Evolutionary conservation across 37 sponge, comb jelly and placozoan genomes (phyloP).

Genomic region (Amphimedon queenslandica): DNA sequence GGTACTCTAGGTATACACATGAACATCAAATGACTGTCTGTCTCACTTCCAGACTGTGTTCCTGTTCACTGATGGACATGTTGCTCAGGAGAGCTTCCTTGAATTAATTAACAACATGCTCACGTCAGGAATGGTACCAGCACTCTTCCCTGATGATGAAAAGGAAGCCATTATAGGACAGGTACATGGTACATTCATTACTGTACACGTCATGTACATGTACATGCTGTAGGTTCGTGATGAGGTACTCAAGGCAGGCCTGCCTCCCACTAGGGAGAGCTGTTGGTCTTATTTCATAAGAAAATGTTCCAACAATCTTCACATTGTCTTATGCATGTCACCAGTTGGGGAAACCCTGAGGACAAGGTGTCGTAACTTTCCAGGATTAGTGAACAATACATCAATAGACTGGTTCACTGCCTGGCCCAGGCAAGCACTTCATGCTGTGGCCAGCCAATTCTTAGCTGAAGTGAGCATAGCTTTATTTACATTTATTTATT

Average conservation of each 20-base stretch:
- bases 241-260: slow-evolving; percentile 83
- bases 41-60: slow-evolving; percentile 69
- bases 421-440: slow-evolving; percentile 97
- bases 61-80: slow-evolving; percentile 97
- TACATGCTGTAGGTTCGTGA: slow-evolving; percentile 65
- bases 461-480: slow-evolving; percentile 76
- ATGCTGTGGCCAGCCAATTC: slow-evolving; percentile 94
- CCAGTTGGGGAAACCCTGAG: slow-evolving; percentile 93
- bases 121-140: slow-evolving; percentile 99
- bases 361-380: slow-evolving; percentile 97
- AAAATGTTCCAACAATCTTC: slow-evolving; percentile 90
- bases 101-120: slow-evolving; percentile 99
- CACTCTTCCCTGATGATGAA: slow-evolving; percentile 96
- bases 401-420: slow-evolving; percentile 99
- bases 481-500: background rate
- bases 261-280: slow-evolving; percentile 87
- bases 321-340: slow-evolving; percentile 96
- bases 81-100: slow-evolving; percentile 98
- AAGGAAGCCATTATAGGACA: slow-evolving; percentile 87
- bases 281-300: slow-evolving; percentile 92
- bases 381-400: slow-evolving; percentile 91
- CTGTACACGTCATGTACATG: background rate
- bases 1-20: slow-evolving; percentile 17
- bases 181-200: slow-evolving; percentile 6
- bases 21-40: background rate